Base-by-base conservation (phyloP, 1,140 invertebrate genomes). In the Batillaria attramentaria region DNA sequence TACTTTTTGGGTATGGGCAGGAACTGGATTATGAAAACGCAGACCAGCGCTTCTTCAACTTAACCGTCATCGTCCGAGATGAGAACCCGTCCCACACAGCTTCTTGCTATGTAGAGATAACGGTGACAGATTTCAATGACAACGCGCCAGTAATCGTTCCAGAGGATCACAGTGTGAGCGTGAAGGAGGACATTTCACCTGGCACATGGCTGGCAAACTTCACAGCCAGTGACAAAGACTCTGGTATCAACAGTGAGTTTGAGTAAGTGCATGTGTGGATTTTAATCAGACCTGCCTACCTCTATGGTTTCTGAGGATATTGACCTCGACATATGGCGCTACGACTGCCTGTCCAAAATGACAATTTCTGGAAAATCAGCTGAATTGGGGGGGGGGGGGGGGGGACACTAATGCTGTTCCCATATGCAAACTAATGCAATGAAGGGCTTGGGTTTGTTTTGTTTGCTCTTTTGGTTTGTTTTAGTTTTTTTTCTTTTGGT, bases 61-160 rank as follows among this genome's bases (percentile, higher is more conserved):
- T 88, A 79, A 85, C 86, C 3, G 83, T 88, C 3, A 79, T 73
- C 8, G 87, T 86, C 0, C 66, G 80, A 65, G 87, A 87, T 79
- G 81, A 78, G n/a, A 81, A 87, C 31, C 84, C 83, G 3, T 50
- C 62, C 6, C 86, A 87, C 62, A 60, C 62, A 66, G 87, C 86
- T 75, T 78, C 69, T 1, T 84, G 85, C 35, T 82, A 84, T 60
- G 86, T 88, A 5, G 81, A 85, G 50, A 84, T 88, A 20, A 83
- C 82, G 4, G 86, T 88, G 2, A 81, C 82, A 28, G 87, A 88
- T 77, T 87, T 86, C 76, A 88, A 88, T 78, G 87, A 88, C 73
- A 85, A 87, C 74, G 80, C 81, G 6, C 86, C 87, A 35, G 78
- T 80, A 42, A 70, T 70, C 41, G 4, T 28, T 39, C 68, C 68